These are phyloP conservation scores for Lepilemur septentrionalis DNA, from an alignment of 2,797 vertebrate species.

Conservation along the genomic window DNA sequence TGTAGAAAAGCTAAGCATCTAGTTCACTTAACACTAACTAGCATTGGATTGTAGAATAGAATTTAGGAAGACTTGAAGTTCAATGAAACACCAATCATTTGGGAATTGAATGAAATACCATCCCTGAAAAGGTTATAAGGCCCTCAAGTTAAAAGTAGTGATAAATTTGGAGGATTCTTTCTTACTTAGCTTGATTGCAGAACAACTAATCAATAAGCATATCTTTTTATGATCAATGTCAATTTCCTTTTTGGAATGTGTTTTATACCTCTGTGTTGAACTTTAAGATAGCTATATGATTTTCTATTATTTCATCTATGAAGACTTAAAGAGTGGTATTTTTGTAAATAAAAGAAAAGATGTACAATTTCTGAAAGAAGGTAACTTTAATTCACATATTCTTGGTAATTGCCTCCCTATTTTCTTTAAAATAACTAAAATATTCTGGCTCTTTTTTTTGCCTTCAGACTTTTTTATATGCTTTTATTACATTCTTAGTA, in stretches of 20 bases:
- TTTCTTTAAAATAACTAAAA: not conserved
- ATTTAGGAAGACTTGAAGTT: not conserved
- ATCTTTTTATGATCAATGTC: not conserved
- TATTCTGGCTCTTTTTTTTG: not conserved
- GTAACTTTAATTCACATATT: not conserved
- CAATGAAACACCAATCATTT: not conserved
- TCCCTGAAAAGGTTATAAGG: not conserved
- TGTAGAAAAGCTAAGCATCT: not conserved
- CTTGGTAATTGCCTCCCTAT: not conserved
- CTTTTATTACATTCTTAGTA: not conserved
- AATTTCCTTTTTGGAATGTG: not conserved
- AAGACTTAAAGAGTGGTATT: not conserved
- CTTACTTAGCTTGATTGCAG: not conserved
- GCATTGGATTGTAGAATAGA: not conserved
- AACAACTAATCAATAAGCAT: not conserved
- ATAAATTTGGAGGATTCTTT: not conserved
- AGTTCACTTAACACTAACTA: not conserved
- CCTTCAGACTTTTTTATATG: slow-evolving; percentile 11
- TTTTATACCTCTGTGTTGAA: not conserved
- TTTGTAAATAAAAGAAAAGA: slow-evolving; percentile 16
- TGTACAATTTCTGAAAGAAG: slow-evolving; percentile 6
- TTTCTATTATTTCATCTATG: not conserved
- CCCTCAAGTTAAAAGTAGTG: not conserved
- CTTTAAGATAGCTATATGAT: not conserved
- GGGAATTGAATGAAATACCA: slow-evolving; percentile 1